Conservation (phyloP, 2,797 vertebrate genomes). For the Basileuterus tristriatus region DNA sequence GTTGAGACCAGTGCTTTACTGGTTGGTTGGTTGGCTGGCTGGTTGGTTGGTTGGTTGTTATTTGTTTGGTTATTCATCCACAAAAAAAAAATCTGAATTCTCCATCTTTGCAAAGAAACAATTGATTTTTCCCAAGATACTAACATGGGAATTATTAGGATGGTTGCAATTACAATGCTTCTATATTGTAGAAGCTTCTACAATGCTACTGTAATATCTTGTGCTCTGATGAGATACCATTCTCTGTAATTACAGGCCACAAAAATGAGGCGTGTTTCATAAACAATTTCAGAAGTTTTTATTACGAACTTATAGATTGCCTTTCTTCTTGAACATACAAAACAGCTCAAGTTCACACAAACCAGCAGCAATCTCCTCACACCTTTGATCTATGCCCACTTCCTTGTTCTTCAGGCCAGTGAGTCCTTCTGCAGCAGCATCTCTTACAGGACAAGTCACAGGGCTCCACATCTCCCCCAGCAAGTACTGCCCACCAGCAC, state of each 20-base stretch:
- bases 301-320: background rate
- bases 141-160: background rate
- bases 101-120: background rate
- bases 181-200: background rate
- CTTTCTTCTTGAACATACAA: background rate
- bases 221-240: background rate
- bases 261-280: background rate
- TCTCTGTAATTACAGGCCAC: background rate
- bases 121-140: background rate
- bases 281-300: background rate
- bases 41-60: too few species aligned
- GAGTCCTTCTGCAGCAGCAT: background rate
- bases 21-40: background rate
- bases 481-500: background rate
- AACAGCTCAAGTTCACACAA: background rate
- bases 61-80: background rate
- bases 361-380: background rate
- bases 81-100: background rate
- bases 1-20: background rate
- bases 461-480: background rate
- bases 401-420: background rate
- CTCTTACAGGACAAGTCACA: rapidly evolving
- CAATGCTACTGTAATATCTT: background rate
- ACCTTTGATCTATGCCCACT: background rate
- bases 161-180: background rate